Conservation (phyloP, 2,888 invertebrate genomes). For the Steromphala cineraria region DNA sequence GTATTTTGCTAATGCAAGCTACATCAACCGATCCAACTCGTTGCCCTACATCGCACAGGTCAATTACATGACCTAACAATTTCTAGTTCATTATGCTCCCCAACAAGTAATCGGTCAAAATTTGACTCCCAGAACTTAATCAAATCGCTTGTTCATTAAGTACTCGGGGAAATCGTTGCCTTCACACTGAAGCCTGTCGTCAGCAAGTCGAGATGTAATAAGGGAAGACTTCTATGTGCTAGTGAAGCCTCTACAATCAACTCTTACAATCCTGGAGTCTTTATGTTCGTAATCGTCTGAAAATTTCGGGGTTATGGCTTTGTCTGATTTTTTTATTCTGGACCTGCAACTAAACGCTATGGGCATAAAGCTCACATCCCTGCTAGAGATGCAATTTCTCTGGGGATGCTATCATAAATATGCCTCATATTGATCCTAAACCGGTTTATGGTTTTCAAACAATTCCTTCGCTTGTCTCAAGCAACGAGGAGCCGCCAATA, state of each 20-base stretch:
- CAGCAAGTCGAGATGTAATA: not conserved
- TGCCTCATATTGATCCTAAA: not conserved
- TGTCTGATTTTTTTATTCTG: slow-evolving; percentile 4
- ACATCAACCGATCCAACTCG: too few relatives aligned
- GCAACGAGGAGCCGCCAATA: not conserved
- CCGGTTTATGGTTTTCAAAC: slow-evolving; percentile 1
- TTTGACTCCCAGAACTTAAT: too few relatives aligned
- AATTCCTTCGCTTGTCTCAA: not conserved
- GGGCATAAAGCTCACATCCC: not conserved
- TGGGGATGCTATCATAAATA: slow-evolving; percentile 5
- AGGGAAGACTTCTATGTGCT: not conserved
- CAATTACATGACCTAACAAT: too few relatives aligned
- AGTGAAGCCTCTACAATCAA: not conserved
- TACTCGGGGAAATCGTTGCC: too few relatives aligned
- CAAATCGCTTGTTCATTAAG: too few relatives aligned
- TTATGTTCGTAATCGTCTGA: not conserved
- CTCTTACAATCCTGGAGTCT: not conserved
- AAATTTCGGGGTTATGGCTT: slow-evolving; percentile 14
- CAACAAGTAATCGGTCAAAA: too few relatives aligned
- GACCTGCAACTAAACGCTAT: not conserved
- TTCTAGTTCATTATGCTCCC: too few relatives aligned
- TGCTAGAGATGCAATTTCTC: not conserved
- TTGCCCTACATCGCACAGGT: too few relatives aligned
- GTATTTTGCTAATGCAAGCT: too few relatives aligned
- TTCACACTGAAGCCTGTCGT: not conserved